Base-by-base conservation (phyloP, 30 jellyfish, hydroid and myxozoan species). In the Sanderia malayensis region DNA sequence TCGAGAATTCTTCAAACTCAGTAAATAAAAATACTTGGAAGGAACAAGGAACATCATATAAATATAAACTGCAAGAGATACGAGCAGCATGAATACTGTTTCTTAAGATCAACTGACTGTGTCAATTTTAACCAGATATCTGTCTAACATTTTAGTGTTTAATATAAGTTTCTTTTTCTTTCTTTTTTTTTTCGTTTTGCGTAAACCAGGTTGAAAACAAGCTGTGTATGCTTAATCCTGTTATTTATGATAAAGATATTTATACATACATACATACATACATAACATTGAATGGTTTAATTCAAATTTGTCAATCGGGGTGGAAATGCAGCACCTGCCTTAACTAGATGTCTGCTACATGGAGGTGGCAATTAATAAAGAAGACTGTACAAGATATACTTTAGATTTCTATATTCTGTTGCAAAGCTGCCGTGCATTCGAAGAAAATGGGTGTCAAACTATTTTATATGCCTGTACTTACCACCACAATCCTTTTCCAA, bases 401-500 rank as follows among this genome's bases (percentile, higher is more conserved):
- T 49, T 2, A 49, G 23, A 49, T 49, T 49, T 49, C 64, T 49
- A 4, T 49, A 49, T 49, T 49, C 64, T 49, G 23, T 49, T 49
- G 64, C 64, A 18, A 49, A 8, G 24, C 2, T 49, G 64, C 64
- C 64, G 27, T 49, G 64, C 27, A 49, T 49, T 49, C 64, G 6
- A 19, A 49, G 27, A 49, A 49, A 49, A 49, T 49, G 24, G 64
- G 25, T 49, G 64, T 9, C 64, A 49, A 49, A 49, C 64, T 49
- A 49, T 49, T 49, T 18, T 49, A 19, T 19, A 49, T 49, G 64
- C 64, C 27, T 19, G 64, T 49, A 49, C 64, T 49, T 49, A 49
- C 64, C 64, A 49, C 64, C 64, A 49, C 64, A 49, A 49, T 49
- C 27, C 64, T 49, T 49, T 49, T 49, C 64, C 64, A 49, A 49